Base-by-base conservation (phyloP, 2,797 vertebrate species). In the Acrossocheilus fasciatus region DNA sequence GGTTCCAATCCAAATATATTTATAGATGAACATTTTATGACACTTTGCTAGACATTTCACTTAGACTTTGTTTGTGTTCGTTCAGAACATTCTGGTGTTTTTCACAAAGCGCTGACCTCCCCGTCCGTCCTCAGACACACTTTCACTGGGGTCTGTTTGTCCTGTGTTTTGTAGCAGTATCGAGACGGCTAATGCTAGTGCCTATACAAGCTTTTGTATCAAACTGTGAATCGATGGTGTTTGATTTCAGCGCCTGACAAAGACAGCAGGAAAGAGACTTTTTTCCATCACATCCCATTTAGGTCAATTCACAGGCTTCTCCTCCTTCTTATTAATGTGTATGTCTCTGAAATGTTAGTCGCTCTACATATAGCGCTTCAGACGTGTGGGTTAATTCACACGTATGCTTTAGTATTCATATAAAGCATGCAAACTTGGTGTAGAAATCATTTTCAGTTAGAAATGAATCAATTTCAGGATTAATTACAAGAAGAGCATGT, bases 251-350 rank as follows among this genome's bases (percentile, higher is more conserved):
- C n/a, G 18, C 18, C 62, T 87, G 76, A 92, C 91, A 94, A 93
- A 91, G 87, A 90, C n/a, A 17, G 57, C 68, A 36, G 30, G 78
- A 88, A 54, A 43, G 78, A 81, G 74, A 17, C 82, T n/a, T 47
- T 87, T 80, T 85, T 34, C 57, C 77, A 83, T 85, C 78, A 82
- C 76, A 54, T 41, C 34, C 75, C 87, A 91, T 89, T 47, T 92
- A 89, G 92, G 93, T 91, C 91, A 87, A 50, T 91, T 94, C 89
- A 92, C 84, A 93, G 82, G 87, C 89, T 77, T 86, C 57, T 90
- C 83, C 75, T 26, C 34, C 66, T 66, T 3, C 4, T 89, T 87
- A 69, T 87, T 26, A 78, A 84, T 83, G 7, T 85, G 76, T 82
- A 76, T 64, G 34, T 69, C 69, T 77, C 39, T 70, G 78, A 90